These are phyloP conservation scores for Macrostomum cliftonense DNA, from an alignment of 2,888 invertebrate species.

Conservation along the genomic window DNA sequence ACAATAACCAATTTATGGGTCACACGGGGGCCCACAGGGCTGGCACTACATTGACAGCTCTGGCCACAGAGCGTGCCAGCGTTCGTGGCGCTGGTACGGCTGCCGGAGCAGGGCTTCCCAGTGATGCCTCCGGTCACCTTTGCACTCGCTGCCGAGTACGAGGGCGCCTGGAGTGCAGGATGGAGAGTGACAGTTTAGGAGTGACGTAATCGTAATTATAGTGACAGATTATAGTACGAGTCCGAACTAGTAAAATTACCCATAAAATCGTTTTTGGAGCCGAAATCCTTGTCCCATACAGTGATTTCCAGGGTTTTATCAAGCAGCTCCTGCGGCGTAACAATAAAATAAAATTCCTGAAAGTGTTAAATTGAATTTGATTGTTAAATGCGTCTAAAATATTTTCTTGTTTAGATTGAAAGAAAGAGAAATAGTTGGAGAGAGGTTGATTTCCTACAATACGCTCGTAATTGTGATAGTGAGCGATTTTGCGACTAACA, in stretches of 20 bases:
- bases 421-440: no score
- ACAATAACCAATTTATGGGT: no score
- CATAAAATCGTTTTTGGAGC: constrained; percentile 72
- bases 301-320: constrained; percentile 69
- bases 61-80: constrained; percentile 59
- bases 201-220: no score
- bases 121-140: constrained; percentile 68
- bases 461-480: no score
- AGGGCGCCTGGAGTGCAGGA: constrained; percentile 47
- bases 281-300: constrained; percentile 70
- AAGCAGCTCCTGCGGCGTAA: constrained; percentile 66
- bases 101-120: constrained; percentile 77
- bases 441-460: no score
- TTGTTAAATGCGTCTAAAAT: no score
- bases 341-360: constrained; percentile 65
- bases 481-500: no score
- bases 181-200: no score
- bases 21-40: no score
- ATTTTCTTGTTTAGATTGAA: no score
- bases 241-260: constrained; percentile 36
- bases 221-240: background rate
- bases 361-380: constrained; percentile 7
- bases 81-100: constrained; percentile 67
- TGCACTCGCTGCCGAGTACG: constrained; percentile 63
- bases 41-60: constrained; percentile 17